Evolutionary conservation across 2,797 vertebrate species (phyloP), one percentile per base, ranked within the genome.

Genomic region (Oreochromis grahami): DNA sequence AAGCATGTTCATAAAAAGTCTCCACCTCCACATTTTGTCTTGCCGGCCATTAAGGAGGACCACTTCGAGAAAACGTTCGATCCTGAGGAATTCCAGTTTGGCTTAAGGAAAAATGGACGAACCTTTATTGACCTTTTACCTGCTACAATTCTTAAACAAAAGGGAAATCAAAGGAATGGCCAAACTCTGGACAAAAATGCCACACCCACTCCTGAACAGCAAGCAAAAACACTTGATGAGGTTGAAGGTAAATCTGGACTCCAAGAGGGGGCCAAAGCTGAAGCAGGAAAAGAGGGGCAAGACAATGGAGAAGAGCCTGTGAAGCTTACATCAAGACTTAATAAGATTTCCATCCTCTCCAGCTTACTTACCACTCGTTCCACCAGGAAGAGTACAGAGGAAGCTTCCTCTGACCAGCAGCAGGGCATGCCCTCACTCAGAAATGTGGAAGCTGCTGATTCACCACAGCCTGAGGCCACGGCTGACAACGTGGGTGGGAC

Each of bases 41-140:
- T 99, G 97, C 98, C 98, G 2, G 96, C 98, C 7, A 99, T 99
- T 83, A 98, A 96, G n/a, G 98, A 99, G 93, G 98, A 98, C 92
- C 94, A 85, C 70, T 96, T 97, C 72, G 98, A 99, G 93, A 99
- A 96, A 93, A 95, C 97, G 1, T 97, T 99, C 81, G 97, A 99
- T 92, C 97, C 97, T 19, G 96, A 93, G 0, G 36, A 97, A 34
- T 99, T 99, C 84, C 96, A 96, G 48, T 96, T 99, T 65, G 99
- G 99, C 15, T 93, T 98, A 80, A 95, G 97, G 76, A 98, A 97
- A 90, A 97, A 94, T 58, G 8, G 17, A 29, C 95, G 92, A 1
- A 92, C 80, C 63, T 77, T 91, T 0, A 92, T 89, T 77, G 96
- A 97, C 68, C 91, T 94, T 38, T 96, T 97, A 9, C 97, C 98